Evolutionary conservation across 2,113 vertebrate genomes (phyloP).

Genomic region (Mixornis gularis): DNA sequence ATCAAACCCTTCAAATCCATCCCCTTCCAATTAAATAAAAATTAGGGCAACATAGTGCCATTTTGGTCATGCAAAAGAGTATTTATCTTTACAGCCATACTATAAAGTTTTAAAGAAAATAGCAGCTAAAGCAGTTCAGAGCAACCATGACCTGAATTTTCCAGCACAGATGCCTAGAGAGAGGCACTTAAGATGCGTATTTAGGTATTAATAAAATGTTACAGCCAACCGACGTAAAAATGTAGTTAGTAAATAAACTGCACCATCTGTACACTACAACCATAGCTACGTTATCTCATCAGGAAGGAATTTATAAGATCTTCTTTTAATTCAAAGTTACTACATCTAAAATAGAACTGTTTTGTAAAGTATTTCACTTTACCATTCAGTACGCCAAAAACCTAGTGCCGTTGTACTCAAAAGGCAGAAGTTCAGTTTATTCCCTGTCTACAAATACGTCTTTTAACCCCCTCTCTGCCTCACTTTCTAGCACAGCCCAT

Average conservation of each 20-base stretch:
- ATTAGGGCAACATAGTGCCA: background rate
- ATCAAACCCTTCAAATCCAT: background rate
- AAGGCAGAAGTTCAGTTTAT: background rate
- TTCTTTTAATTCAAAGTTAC: slow-evolving; percentile 10
- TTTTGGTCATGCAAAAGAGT: background rate
- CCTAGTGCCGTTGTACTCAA: background rate
- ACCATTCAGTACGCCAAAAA: background rate
- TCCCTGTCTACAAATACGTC: background rate
- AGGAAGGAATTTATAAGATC: slow-evolving; percentile 19
- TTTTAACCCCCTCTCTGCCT: background rate
- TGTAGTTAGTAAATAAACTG: slow-evolving; percentile 34
- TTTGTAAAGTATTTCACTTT: background rate
- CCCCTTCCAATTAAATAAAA: background rate
- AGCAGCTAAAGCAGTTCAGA: slow-evolving; percentile 7
- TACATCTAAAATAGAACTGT: background rate
- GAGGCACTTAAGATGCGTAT: slow-evolving; percentile 7
- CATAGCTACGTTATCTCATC: background rate
- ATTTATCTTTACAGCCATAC: slow-evolving; percentile 14
- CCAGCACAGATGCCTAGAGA: slow-evolving; percentile 18
- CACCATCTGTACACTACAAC: slow-evolving; percentile 19
- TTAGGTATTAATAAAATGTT: slow-evolving; percentile 39
- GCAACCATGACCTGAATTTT: background rate
- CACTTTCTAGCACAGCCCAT: background rate
- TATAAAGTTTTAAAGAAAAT: background rate
- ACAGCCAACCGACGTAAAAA: background rate